These are phyloP conservation scores for Xestia xanthographa DNA, from an alignment of 2,888 invertebrate species.

Conservation along the genomic window DNA sequence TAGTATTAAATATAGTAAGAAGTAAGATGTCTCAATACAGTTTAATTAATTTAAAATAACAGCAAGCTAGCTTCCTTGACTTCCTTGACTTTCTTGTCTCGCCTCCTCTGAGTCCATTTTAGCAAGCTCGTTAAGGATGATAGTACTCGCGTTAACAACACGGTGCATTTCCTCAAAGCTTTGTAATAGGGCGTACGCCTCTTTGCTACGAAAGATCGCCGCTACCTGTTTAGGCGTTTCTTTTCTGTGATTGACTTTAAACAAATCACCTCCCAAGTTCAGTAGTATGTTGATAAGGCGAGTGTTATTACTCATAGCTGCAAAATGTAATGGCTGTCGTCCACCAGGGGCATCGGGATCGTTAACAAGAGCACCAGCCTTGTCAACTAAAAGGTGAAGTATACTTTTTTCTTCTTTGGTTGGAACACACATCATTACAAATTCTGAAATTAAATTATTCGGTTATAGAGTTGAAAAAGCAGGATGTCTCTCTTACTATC, in stretches of 20 bases:
- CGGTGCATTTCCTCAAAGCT: constrained; percentile 51
- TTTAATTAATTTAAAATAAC: background rate
- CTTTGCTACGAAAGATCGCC: constrained; percentile 75
- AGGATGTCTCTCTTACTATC: too few relatives aligned
- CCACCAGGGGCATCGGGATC: constrained; percentile 82
- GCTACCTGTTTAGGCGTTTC: constrained; percentile 85
- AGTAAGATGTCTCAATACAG: background rate
- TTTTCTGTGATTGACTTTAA: constrained; percentile 77
- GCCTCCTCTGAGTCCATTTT: background rate
- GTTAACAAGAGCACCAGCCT: constrained; percentile 79
- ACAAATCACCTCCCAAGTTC: constrained; percentile 80
- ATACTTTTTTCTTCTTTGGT: constrained; percentile 80
- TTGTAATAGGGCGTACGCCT: constrained; percentile 73
- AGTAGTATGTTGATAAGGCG: constrained; percentile 79
- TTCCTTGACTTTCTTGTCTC: background rate
- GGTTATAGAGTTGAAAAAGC: background rate
- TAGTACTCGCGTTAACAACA: background rate
- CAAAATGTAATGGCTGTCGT: constrained; percentile 88
- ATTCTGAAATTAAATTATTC: constrained; percentile 74
- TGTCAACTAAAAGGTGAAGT: constrained; percentile 78
- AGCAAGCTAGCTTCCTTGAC: too few relatives aligned
- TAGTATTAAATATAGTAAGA: background rate
- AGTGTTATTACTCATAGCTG: constrained; percentile 87
- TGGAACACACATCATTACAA: constrained; percentile 83
- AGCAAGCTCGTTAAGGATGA: background rate